Percentiles rank a stretch among this genome's conserved stretches.
These are phyloP conservation scores for Drosophila monieri DNA, from an alignment of 2,888 invertebrate genomes.

Conservation along the genomic window DNA sequence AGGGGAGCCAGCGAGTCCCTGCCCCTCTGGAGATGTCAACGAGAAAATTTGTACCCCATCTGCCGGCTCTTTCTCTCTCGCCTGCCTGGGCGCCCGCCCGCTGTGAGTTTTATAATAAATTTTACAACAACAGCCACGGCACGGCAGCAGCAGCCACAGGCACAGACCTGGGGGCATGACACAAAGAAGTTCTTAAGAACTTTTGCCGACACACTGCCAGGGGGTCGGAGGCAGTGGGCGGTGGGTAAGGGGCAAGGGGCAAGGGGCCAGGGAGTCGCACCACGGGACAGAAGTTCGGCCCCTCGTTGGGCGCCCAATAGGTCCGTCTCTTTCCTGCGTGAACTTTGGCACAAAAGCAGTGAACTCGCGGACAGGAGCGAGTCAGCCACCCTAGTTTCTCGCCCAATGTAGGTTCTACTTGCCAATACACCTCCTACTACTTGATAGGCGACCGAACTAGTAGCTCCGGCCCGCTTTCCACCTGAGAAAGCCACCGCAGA, in stretches of 20 bases:
- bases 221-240: conserved; percentile 10
- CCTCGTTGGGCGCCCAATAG: conserved; percentile 50
- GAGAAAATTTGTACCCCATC: conserved; percentile 40
- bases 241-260: background rate
- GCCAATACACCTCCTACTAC: background rate
- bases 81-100: conserved; percentile 41
- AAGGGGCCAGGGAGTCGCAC: conserved; percentile 7
- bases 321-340: conserved; percentile 1
- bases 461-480: background rate
- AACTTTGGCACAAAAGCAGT: conserved; percentile 63
- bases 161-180: conserved; percentile 66
- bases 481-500: conserved; percentile 5
- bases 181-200: conserved; percentile 68
- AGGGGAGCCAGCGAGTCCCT: conserved; percentile 11
- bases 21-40: conserved; percentile 63
- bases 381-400: background rate
- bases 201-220: conserved; percentile 65
- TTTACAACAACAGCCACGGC: conserved; percentile 55
- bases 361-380: conserved; percentile 20
- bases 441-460: background rate
- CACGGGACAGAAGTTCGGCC: conserved; percentile 42
- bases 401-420: background rate
- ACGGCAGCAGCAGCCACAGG: conserved; percentile 40
- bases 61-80: background rate
- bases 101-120: conserved; percentile 68